phyloP scores from a whole-genome alignment of 2,797 vertebrate genomes.

The Aulostomus chinensis region DNA sequence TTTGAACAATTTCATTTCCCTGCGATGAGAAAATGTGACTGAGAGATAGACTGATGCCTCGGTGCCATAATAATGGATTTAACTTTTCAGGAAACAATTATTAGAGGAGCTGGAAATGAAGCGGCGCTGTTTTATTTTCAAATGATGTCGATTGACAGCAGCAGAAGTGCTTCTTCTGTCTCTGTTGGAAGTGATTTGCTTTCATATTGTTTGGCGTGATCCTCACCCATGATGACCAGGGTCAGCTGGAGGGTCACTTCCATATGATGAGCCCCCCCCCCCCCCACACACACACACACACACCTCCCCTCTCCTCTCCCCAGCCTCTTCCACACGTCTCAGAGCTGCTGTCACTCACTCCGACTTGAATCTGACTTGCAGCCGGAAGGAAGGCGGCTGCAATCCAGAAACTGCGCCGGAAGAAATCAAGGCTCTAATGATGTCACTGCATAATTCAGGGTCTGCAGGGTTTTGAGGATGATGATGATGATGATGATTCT shows the following conservation, averaged over 20 bases:
- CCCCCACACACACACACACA: slow-evolving; percentile 38
- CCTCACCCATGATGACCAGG: slow-evolving; percentile 59
- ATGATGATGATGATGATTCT: slow-evolving; percentile 7
- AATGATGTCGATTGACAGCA: slow-evolving; percentile 42
- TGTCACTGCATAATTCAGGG: slow-evolving; percentile 90
- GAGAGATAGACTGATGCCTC: slow-evolving; percentile 85
- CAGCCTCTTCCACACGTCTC: slow-evolving; percentile 63
- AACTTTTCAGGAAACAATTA: slow-evolving; percentile 76
- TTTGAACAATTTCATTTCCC: slow-evolving; percentile 84
- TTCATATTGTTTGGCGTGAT: slow-evolving; percentile 58
- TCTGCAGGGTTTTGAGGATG: slow-evolving; percentile 78
- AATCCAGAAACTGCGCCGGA: slow-evolving; percentile 83
- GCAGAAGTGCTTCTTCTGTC: slow-evolving; percentile 29
- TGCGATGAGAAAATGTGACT: slow-evolving; percentile 83
- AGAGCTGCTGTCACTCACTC: slow-evolving; percentile 51
- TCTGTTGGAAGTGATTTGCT: slow-evolving; percentile 15
- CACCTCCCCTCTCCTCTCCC: slow-evolving; percentile 53
- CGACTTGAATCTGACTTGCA: slow-evolving; percentile 39
- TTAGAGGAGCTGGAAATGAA: slow-evolving; percentile 51
- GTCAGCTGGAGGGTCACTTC: slow-evolving; percentile 75
- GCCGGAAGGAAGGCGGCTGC: slow-evolving; percentile 84
- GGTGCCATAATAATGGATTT: slow-evolving; percentile 79
- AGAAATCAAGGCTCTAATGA: slow-evolving; percentile 87
- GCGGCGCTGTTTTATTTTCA: slow-evolving; percentile 37
- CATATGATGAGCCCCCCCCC: slow-evolving; percentile 83